Evolutionary conservation across 64 coral and sea anemone genomes (phyloP), one percentile per base, ranked within the genome.

Genomic region (Pocillopora damicornis): DNA sequence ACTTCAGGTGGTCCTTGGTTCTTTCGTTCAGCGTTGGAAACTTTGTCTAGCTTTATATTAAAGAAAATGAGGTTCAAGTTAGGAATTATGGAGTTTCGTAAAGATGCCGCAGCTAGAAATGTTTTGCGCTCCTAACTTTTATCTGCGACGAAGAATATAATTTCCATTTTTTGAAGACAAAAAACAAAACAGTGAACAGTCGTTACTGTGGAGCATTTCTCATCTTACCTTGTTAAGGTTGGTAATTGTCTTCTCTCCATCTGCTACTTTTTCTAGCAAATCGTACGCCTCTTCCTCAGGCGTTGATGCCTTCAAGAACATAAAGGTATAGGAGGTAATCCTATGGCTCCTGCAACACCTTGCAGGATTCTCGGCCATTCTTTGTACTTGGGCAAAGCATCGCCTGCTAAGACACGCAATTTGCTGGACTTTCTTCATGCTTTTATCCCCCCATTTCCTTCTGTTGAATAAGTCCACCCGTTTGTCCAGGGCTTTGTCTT

Each of bases 341-440:
- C 37, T 75, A 4, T 75, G 34, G 74, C 74, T 75, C 37, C 36
- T 75, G 74, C 74, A 38, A 37, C 37, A 75, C 74, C 30, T 75
- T 0, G 26, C 74, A 13, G 74, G 74, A 37, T 75, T 30, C 9
- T 30, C 10, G 34, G 74, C 74, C 15, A 75, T 75, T 75, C 37
- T 34, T 37, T 34, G 13, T 14, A 75, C 74, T 36, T 35, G 4
- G 1, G 74, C 34, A 37, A 75, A 75, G 37, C 74, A 75, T 9
- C 26, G 74, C 15, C 74, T 34, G 36, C 74, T 75, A 9, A 75
- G 74, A 14, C 13, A 7, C 34, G 35, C 74, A 36, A 75, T 75
- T 75, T 75, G 74, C 74, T 75, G 74, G 15, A 36, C 30, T 35
- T 75, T 75, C 74, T 75, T 75, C 30, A 75, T 15, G 74, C 37